These are phyloP conservation scores for Megaceryle torquata DNA, from an alignment of 2,113 vertebrate genomes.

Conservation along the genomic window DNA sequence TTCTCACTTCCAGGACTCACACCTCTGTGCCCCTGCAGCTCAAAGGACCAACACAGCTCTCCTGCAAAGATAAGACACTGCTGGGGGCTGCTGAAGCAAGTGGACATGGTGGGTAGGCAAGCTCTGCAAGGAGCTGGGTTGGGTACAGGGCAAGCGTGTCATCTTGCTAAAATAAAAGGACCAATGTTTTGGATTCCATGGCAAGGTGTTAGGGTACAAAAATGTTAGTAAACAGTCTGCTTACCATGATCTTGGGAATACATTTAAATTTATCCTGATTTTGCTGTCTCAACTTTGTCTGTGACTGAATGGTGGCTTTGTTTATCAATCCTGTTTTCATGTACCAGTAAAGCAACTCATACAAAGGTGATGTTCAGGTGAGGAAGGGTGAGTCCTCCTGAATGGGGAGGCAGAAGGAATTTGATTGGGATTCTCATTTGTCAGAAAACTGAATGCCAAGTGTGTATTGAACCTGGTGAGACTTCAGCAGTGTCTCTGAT, in stretches of 20 bases:
- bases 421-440: neutral
- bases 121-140: neutral
- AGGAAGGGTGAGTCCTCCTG: neutral
- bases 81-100: neutral
- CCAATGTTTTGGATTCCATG: neutral
- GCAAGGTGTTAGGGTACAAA: neutral
- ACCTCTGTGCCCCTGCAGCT: neutral
- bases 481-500: neutral
- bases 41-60: neutral
- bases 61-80: neutral
- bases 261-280: neutral
- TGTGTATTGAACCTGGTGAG: neutral
- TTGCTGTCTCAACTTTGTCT: neutral
- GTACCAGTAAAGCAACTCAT: neutral
- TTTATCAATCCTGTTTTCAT: neutral
- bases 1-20: neutral
- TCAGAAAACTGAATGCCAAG: neutral
- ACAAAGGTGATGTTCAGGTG: neutral
- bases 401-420: neutral
- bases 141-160: neutral
- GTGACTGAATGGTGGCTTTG: neutral
- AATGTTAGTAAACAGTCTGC: neutral
- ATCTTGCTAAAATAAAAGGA: neutral
- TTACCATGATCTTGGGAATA: rapidly evolving
- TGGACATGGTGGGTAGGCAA: neutral